A percentile compares a stretch with the other conserved stretches of the same genome.
These are phyloP conservation scores for Cromileptes altivelis DNA, from an alignment of 2,113 vertebrate genomes.

Conservation along the genomic window DNA sequence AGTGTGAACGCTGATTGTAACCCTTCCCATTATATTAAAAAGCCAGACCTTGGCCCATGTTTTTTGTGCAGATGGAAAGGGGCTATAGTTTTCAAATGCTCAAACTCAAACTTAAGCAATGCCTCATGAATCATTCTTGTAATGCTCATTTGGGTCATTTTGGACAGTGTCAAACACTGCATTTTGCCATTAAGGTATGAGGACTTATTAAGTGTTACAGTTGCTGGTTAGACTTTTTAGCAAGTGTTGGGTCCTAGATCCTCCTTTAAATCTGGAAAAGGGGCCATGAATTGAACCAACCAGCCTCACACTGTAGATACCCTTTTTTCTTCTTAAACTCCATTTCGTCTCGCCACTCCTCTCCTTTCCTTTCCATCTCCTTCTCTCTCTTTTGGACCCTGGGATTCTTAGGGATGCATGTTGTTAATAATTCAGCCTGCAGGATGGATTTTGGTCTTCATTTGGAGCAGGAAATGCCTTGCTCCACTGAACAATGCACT, in stretches of 20 bases:
- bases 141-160: neutral
- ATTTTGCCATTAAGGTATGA: neutral
- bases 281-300: neutral
- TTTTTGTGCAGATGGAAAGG: too few relatives aligned
- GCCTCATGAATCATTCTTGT: too few relatives aligned
- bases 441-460: conserved; percentile 76
- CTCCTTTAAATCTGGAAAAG: neutral
- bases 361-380: conserved; percentile 5
- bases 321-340: conserved; percentile 10
- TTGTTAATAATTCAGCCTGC: conserved; percentile 80
- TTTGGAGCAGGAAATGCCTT: conserved; percentile 71
- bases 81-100: too few relatives aligned
- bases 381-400: conserved; percentile 43
- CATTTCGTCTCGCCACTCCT: conserved; percentile 19
- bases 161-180: neutral
- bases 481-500: conserved; percentile 76
- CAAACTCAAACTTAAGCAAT: too few relatives aligned
- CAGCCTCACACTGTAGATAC: neutral
- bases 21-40: too few relatives aligned
- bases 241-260: neutral
- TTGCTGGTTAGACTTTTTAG: neutral
- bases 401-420: conserved; percentile 47
- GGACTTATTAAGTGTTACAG: neutral
- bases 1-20: too few relatives aligned
- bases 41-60: too few relatives aligned